Evolutionary conservation across 2,888 invertebrate genomes (phyloP).

Genomic region (Drosophila anomelani): DNA sequence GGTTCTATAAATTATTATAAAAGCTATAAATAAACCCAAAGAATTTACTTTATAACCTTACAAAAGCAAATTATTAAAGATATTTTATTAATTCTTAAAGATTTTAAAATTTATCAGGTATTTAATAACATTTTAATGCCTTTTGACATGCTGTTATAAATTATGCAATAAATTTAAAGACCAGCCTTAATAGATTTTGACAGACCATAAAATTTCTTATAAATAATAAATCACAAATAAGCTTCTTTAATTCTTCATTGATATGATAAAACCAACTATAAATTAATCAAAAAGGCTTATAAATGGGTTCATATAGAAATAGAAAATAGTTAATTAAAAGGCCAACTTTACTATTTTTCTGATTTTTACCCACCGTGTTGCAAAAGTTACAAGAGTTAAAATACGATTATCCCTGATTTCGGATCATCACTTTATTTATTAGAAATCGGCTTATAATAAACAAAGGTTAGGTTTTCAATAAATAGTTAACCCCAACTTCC

Average conservation of each 20-base stretch:
- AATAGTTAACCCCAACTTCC: neutral
- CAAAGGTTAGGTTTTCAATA: neutral
- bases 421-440: neutral
- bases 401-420: too few species aligned
- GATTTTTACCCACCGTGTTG: too few species aligned
- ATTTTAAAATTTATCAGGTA: too few species aligned
- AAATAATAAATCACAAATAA: conserved; percentile 2
- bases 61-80: neutral
- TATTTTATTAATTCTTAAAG: neutral
- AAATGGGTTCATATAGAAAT: neutral
- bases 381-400: too few species aligned
- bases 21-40: neutral
- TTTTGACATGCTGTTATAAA: neutral
- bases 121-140: neutral
- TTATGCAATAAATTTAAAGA: neutral
- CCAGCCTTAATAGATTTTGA: conserved; percentile 3
- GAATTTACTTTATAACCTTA: neutral
- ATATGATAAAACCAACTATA: conserved; percentile 2
- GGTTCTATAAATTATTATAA: neutral
- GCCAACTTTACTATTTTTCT: neutral
- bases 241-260: conserved; percentile 1
- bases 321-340: neutral
- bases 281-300: neutral
- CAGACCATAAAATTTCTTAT: neutral
- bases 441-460: neutral